Percentiles rank a stretch among this genome's conserved stretches.
Evolutionary conservation across 2,797 vertebrate species (phyloP).

Genomic region (Rhinella marina): DNA sequence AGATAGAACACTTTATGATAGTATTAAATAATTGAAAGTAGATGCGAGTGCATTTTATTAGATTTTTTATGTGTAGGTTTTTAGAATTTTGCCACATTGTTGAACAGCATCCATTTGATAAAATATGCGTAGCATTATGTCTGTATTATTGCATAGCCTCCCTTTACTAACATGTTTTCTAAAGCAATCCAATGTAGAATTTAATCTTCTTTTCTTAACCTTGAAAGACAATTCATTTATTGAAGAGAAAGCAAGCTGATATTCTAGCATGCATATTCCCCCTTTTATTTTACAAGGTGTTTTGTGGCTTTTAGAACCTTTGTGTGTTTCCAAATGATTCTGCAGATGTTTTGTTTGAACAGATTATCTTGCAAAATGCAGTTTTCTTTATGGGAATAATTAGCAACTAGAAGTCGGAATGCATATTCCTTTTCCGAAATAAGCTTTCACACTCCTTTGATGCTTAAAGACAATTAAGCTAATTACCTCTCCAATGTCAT

Average conservation of each 20-base stretch:
- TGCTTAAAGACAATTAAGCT: conserved; percentile 60
- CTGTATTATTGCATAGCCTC: background rate
- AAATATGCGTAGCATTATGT: background rate
- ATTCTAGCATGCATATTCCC: background rate
- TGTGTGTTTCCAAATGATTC: conserved; percentile 48
- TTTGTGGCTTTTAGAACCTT: conserved; percentile 42
- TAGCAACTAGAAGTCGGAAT: conserved; percentile 54
- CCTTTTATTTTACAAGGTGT: conserved; percentile 43
- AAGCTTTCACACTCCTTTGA: conserved; percentile 56
- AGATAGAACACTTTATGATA: background rate
- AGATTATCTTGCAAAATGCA: conserved; percentile 58
- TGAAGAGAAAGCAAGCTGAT: background rate
- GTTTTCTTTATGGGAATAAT: conserved; percentile 61
- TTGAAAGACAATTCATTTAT: conserved; percentile 34
- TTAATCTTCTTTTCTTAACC: conserved; percentile 17
- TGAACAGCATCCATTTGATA: background rate
- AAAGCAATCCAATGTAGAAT: background rate
- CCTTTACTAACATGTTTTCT: background rate
- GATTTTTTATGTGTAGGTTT: background rate
- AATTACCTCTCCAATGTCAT: conserved; percentile 58
- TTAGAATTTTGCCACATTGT: background rate
- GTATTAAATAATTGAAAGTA: background rate
- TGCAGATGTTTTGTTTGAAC: conserved; percentile 61
- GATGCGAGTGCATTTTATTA: background rate
- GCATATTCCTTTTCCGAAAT: conserved; percentile 51